Conservation (phyloP, 2,888 invertebrate species). For the Sarcophaga variegata region DNA sequence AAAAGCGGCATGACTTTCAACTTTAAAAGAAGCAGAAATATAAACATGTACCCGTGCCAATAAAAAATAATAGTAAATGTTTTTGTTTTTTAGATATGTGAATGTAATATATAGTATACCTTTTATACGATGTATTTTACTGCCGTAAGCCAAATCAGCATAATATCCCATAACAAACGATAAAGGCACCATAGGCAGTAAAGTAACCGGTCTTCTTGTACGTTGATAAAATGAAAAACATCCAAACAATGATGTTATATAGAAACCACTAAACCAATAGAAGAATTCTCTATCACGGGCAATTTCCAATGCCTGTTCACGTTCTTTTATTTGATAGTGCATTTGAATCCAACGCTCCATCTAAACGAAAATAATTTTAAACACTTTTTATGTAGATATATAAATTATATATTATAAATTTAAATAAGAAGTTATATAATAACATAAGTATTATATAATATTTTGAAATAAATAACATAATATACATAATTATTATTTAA, state of each 20-base stretch:
- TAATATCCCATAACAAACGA: constrained; percentile 88
- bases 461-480: not conserved
- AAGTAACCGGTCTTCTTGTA: constrained; percentile 84
- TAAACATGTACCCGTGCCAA: constrained; percentile 26
- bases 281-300: constrained; percentile 88
- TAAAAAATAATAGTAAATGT: not conserved
- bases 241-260: constrained; percentile 83
- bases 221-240: constrained; percentile 84
- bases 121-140: constrained; percentile 88
- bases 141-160: constrained; percentile 90
- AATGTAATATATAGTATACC: constrained; percentile 82
- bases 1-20: constrained; percentile 33
- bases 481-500: not conserved
- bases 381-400: not conserved
- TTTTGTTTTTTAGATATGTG: not conserved
- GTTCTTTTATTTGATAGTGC: constrained; percentile 90
- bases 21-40: constrained; percentile 27
- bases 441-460: not conserved
- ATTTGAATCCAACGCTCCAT: constrained; percentile 91
- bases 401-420: too few relatives aligned
- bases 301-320: constrained; percentile 87
- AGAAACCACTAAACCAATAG: constrained; percentile 88
- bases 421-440: not conserved
- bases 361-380: constrained; percentile 79
- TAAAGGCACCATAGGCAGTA: constrained; percentile 88